Evolutionary conservation across 1,140 invertebrate species (phyloP).

Genomic region (Diuraphis noxia): DNA sequence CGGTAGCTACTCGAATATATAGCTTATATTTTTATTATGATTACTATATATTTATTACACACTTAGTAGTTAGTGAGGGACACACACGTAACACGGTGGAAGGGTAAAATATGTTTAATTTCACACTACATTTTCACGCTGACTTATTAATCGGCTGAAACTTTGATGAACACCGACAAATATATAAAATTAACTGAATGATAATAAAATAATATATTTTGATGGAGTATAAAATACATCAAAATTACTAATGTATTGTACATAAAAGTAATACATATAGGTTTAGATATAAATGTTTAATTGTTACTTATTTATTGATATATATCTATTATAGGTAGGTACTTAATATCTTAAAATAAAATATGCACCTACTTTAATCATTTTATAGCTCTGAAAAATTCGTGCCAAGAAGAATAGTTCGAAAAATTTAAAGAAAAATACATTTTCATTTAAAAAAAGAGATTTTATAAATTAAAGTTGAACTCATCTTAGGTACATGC

Average conservation of each 20-base stretch:
- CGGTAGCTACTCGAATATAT: background rate
- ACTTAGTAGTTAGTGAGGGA: background rate
- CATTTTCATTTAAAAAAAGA: too few species aligned
- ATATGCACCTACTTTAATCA: too few species aligned
- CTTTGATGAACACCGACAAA: slow-evolving; percentile 7
- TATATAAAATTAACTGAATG: background rate
- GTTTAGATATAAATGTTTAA: too few species aligned
- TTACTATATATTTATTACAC: background rate
- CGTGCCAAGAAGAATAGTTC: too few species aligned
- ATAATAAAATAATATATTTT: background rate
- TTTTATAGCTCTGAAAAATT: too few species aligned
- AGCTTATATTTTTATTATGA: background rate
- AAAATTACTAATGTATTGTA: background rate
- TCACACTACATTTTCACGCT: slow-evolving; percentile 33
- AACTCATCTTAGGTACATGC: too few species aligned
- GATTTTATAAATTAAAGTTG: too few species aligned
- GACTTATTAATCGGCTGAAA: background rate
- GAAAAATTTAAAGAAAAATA: too few species aligned
- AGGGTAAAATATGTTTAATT: background rate
- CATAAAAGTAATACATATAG: background rate
- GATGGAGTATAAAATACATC: background rate
- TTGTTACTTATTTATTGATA: too few species aligned
- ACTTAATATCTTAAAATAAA: too few species aligned
- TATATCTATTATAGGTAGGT: too few species aligned
- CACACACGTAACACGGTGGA: background rate